Evolutionary conservation across 2,888 invertebrate species (phyloP).

Genomic region (Thymelicus lineola): DNA sequence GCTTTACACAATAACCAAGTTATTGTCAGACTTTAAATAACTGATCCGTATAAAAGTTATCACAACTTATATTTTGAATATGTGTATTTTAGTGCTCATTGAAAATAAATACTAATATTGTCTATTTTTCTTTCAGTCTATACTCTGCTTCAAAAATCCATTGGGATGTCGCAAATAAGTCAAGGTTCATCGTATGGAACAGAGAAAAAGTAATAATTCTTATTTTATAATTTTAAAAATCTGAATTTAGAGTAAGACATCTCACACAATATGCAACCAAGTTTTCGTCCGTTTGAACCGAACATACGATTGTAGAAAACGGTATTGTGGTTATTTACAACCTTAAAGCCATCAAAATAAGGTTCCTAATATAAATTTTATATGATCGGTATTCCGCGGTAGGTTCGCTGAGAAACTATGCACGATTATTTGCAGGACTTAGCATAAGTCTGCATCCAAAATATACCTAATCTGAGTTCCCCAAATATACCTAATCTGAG

Average conservation of each 20-base stretch:
- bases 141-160: conserved; percentile 90
- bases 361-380: too few relatives aligned
- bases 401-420: neutral
- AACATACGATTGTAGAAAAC: neutral
- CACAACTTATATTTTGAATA: neutral
- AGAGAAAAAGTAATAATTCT: conserved; percentile 76
- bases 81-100: neutral
- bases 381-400: neutral
- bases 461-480: too few relatives aligned
- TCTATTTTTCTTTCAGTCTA: conserved; percentile 87
- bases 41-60: too few relatives aligned
- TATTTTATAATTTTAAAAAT: conserved; percentile 1
- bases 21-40: too few relatives aligned
- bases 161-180: conserved; percentile 93
- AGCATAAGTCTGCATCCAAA: neutral
- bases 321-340: too few relatives aligned
- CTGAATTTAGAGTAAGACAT: neutral
- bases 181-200: conserved; percentile 93
- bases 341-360: too few relatives aligned
- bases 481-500: too few relatives aligned
- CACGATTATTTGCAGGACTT: neutral
- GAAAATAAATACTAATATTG: neutral
- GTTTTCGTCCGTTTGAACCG: neutral
- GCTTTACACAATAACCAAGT: too few relatives aligned
- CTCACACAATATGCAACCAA: neutral